phyloP scores from a whole-genome alignment of 2,888 invertebrate genomes.

The Idaea biselata region DNA sequence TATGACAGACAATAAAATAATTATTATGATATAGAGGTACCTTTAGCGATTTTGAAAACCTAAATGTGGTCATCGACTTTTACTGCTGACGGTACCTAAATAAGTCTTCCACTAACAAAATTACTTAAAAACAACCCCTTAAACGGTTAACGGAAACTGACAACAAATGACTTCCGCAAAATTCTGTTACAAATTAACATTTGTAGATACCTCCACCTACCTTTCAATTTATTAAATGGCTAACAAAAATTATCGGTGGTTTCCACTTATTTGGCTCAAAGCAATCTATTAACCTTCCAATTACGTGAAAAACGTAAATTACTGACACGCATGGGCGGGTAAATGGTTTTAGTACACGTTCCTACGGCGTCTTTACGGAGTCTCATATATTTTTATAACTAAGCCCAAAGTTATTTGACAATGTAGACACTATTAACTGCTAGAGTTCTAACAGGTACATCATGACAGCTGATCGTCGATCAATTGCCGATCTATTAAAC shows the following conservation, averaged over 20 bases:
- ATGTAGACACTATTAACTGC: slow-evolving; percentile 8
- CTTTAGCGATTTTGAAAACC: too few species aligned
- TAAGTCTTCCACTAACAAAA: not conserved
- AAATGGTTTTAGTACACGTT: slow-evolving; percentile 29
- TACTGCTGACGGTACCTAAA: not conserved
- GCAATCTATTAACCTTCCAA: slow-evolving; percentile 58
- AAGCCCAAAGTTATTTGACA: slow-evolving; percentile 32
- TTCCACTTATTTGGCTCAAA: slow-evolving; percentile 35
- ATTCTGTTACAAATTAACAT: slow-evolving; percentile 7
- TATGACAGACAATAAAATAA: too few species aligned
- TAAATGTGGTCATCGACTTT: too few species aligned
- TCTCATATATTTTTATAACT: slow-evolving; percentile 42
- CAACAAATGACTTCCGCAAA: not conserved
- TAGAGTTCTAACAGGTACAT: not conserved
- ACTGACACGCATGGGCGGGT: slow-evolving; percentile 44
- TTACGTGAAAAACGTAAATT: slow-evolving; percentile 50
- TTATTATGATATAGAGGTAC: too few species aligned
- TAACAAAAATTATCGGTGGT: slow-evolving; percentile 24
- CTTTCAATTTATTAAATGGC: slow-evolving; percentile 28
- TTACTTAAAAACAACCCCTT: not conserved
- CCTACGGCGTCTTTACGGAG: slow-evolving; percentile 49
- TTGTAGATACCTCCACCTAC: slow-evolving; percentile 20
- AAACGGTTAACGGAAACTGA: not conserved
- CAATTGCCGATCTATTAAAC: too few species aligned
- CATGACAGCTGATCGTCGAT: too few species aligned